Percentiles rank a stretch among this genome's conserved stretches.
Evolutionary conservation across 2,113 vertebrate species (phyloP).

Genomic region (Elgaria multicarinata): DNA sequence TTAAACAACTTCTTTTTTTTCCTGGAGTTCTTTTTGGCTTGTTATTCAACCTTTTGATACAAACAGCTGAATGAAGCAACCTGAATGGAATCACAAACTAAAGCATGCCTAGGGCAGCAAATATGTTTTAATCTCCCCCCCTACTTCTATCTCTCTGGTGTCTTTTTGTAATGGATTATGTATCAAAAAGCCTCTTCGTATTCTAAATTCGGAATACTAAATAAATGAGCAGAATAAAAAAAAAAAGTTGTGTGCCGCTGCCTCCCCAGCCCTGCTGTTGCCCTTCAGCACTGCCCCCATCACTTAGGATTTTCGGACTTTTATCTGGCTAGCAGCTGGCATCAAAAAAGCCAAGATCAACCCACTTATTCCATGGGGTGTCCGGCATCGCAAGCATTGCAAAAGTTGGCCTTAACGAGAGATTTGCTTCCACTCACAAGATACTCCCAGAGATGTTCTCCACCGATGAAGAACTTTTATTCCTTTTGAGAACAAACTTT

Average conservation of each 20-base stretch:
- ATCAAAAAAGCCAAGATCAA: constrained; percentile 51
- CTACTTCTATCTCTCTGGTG: background rate
- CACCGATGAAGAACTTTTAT: background rate
- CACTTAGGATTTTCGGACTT: constrained; percentile 46
- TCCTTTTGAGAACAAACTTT: background rate
- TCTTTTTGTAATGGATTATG: constrained; percentile 37
- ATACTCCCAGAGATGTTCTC: background rate
- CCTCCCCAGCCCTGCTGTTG: constrained; percentile 33
- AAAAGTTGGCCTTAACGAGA: constrained; percentile 11
- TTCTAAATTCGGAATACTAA: constrained; percentile 22
- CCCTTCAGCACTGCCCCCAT: constrained; percentile 10
- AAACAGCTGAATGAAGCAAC: constrained; percentile 32
- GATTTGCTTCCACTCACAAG: background rate
- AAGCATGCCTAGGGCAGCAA: constrained; percentile 21
- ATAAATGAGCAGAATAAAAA: constrained; percentile 10
- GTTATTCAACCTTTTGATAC: constrained; percentile 20
- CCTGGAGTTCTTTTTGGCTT: background rate
- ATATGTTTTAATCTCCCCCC: background rate
- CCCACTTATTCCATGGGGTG: constrained; percentile 21
- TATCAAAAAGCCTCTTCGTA: constrained; percentile 26
- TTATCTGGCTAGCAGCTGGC: constrained; percentile 31
- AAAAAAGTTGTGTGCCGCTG: constrained; percentile 17
- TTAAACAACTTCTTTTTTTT: background rate
- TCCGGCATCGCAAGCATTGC: background rate
- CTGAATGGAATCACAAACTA: constrained; percentile 21